Evolutionary conservation across 2,113 vertebrate species (phyloP), one percentile per base, ranked within the genome.

Genomic region (Lethenteron camtschaticum): DNA sequence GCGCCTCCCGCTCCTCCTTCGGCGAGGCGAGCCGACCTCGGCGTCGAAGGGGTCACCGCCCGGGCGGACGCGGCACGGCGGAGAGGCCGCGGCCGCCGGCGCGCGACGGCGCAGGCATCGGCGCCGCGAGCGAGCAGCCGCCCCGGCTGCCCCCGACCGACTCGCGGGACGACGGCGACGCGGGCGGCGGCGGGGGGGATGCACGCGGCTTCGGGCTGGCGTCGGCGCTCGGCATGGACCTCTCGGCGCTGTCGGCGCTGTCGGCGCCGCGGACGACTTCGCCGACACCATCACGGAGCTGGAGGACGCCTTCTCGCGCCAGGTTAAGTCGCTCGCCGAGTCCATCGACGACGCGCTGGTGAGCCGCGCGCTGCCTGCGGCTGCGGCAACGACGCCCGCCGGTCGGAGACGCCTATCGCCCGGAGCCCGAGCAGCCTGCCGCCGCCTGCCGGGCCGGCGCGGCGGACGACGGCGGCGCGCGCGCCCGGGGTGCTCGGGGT

Each of bases 311-410:
- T 92, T 92, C 79, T 84, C 85, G 75, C 88, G 88, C 80, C 88
- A 92, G 84, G 88, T 90, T 41, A 89, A 89, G 75, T 87, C 85
- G 71, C 77, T 90, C 72, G 88, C 88, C 12, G 88, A 90, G 76
- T 89, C 88, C 41, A 90, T 92, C 68, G 88, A 92, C 2, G 86
- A 90, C 63, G 87, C 88, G 56, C 79, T 92, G 59, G 24, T n/a
- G n/a, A 90, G 85, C 72, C 88, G 87, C 78, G 85, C n/a, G 85
- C 56, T 77, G 83, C 1, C 80, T 84, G 10, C 84, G 82, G 74
- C 63, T 66, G 63, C n/a, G n/a, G 41, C 41, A 41, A 41, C 41
- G 1, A 3, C 41, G 41, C 41, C n/a, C 41, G 41, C 41, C 41
- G 41, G 41, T 41, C 41, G 41, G 41, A 41, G 41, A 41, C 41